Percentiles rank a stretch among this genome's conserved stretches.
phyloP scores from a whole-genome alignment of 2,888 invertebrate species.

The Minunthozetes semirufus region DNA sequence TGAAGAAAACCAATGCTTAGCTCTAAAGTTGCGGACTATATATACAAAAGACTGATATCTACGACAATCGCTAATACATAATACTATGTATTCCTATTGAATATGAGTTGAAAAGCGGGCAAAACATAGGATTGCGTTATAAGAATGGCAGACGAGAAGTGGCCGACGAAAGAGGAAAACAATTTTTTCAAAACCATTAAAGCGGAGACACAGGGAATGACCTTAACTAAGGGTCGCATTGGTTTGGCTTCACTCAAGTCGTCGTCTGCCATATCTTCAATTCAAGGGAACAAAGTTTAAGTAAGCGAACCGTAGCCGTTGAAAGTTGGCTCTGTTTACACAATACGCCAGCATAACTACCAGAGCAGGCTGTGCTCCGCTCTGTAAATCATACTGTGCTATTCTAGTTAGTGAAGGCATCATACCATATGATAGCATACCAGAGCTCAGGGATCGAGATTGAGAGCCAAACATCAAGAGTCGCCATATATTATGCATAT shows the following conservation, averaged over 20 bases:
- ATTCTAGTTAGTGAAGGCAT: too few species aligned
- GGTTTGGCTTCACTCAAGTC: not conserved
- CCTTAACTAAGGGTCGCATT: not conserved
- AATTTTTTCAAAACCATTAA: not conserved
- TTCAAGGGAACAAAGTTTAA: not conserved
- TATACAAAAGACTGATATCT: not conserved
- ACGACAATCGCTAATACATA: too few species aligned
- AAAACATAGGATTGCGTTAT: not conserved
- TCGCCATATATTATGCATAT: too few species aligned
- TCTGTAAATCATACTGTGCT: too few species aligned
- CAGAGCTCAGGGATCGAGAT: too few species aligned
- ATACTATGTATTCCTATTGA: not conserved
- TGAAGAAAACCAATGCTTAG: slow-evolving; percentile 1
- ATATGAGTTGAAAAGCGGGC: not conserved
- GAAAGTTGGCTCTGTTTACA: not conserved
- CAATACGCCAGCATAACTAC: not conserved
- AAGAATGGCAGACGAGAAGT: not conserved
- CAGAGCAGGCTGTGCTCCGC: too few species aligned
- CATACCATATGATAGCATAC: too few species aligned
- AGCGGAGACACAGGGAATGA: slow-evolving; percentile 11
- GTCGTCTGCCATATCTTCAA: not conserved
- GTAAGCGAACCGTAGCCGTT: slow-evolving; percentile 1
- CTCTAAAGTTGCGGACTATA: not conserved
- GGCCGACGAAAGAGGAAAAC: not conserved
- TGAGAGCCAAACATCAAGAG: too few species aligned